These are phyloP conservation scores for Zhengitettix transpicula DNA, from an alignment of 2,888 invertebrate species.

Conservation along the genomic window DNA sequence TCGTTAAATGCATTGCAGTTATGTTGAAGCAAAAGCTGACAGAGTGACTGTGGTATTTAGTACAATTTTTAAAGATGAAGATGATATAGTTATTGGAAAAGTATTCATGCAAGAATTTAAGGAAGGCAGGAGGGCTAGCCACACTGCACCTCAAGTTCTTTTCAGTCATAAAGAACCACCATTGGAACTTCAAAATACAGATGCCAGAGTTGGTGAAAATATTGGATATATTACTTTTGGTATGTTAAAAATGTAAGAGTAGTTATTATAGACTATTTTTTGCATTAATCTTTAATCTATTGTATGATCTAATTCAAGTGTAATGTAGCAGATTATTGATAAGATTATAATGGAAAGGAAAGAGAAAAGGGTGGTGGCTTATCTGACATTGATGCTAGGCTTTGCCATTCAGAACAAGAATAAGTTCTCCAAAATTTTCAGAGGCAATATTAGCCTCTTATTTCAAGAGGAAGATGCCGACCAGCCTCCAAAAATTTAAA, in stretches of 20 bases:
- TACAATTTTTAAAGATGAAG: conserved; percentile 95
- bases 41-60: conserved; percentile 98
- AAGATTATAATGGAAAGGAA: too few relatives aligned
- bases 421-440: too few relatives aligned
- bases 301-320: too few relatives aligned
- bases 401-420: too few relatives aligned
- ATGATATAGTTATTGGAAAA: conserved; percentile 96
- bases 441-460: too few relatives aligned
- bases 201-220: conserved; percentile 88
- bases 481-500: too few relatives aligned
- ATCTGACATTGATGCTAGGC: too few relatives aligned
- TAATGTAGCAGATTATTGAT: too few relatives aligned
- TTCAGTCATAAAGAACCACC: conserved; percentile 96
- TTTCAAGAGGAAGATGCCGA: too few relatives aligned
- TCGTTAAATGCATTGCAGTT: conserved; percentile 38
- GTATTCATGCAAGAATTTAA: conserved; percentile 99
- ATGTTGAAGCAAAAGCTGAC: conserved; percentile 95
- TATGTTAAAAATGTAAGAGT: conserved; percentile 27
- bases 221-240: conserved; percentile 99
- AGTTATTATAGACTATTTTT: too few relatives aligned
- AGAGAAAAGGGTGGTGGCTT: too few relatives aligned
- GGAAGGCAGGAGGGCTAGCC: conserved; percentile 89
- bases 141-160: conserved; percentile 80
- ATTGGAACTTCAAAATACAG: conserved; percentile 80
- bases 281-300: too few relatives aligned